These are phyloP conservation scores for Hemibagrus wyckioides DNA, from an alignment of 2,113 vertebrate species.

Conservation along the genomic window DNA sequence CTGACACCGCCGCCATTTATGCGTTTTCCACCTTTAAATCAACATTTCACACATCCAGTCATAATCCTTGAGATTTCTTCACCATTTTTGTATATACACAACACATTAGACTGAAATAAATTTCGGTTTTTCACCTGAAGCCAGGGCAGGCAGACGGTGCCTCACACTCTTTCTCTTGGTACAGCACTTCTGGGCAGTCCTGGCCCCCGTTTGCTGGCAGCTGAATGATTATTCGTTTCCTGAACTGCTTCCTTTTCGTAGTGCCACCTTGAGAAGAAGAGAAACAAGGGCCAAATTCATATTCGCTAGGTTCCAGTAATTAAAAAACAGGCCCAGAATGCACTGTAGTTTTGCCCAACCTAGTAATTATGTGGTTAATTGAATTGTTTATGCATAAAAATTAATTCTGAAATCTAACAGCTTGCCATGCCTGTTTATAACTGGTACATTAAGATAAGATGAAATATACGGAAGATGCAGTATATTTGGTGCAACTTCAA, in stretches of 20 bases:
- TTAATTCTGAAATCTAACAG: neutral
- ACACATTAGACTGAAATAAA: neutral
- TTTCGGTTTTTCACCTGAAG: constrained; percentile 80
- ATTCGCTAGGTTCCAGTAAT: neutral
- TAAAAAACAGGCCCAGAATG: neutral
- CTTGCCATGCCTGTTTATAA: neutral
- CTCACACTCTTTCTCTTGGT: constrained; percentile 89
- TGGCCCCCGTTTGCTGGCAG: constrained; percentile 88
- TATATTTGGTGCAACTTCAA: neutral
- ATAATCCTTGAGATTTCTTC: neutral
- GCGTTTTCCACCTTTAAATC: constrained; percentile 88
- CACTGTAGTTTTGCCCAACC: neutral
- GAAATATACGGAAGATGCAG: neutral
- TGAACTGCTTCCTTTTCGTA: constrained; percentile 78
- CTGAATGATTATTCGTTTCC: constrained; percentile 87
- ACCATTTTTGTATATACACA: neutral
- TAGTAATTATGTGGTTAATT: neutral
- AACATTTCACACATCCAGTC: neutral
- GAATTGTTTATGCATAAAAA: neutral
- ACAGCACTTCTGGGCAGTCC: constrained; percentile 88
- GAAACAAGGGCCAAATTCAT: neutral
- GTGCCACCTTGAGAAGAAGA: constrained; percentile 26
- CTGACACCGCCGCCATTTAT: constrained; percentile 96
- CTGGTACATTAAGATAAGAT: neutral
- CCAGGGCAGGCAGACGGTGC: constrained; percentile 77